phyloP scores from a whole-genome alignment of 1,140 invertebrate genomes.

The Diorhabda carinulata region DNA sequence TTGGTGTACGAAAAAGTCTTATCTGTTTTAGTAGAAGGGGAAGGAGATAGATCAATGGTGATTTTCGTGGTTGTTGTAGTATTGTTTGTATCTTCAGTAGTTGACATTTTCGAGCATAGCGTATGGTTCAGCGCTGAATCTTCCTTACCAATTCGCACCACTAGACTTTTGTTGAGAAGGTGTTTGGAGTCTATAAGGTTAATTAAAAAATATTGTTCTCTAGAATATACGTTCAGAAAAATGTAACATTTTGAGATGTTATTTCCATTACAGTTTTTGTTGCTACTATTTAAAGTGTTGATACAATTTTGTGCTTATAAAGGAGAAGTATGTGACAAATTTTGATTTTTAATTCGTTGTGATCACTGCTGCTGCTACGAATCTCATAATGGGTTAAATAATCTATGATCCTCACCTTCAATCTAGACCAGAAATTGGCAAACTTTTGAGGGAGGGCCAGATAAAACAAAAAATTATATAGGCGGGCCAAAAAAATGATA shows the following conservation, averaged over 20 bases:
- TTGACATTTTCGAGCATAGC: constrained; percentile 42
- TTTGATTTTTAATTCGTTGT: too few relatives aligned
- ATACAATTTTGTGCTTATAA: too few relatives aligned
- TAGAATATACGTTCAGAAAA: too few relatives aligned
- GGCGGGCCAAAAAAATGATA: background rate
- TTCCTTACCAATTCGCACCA: constrained; percentile 44
- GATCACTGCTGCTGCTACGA: too few relatives aligned
- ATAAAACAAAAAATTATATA: background rate
- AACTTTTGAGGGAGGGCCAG: background rate
- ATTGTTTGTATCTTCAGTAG: constrained; percentile 36
- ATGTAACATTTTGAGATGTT: too few relatives aligned
- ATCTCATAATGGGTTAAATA: too few relatives aligned
- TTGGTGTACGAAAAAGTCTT: constrained; percentile 27
- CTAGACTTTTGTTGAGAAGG: constrained; percentile 46
- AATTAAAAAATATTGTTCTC: background rate
- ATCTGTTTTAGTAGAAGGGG: constrained; percentile 32
- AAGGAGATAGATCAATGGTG: constrained; percentile 48
- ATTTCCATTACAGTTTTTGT: too few relatives aligned
- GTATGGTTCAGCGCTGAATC: constrained; percentile 40
- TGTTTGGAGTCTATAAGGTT: constrained; percentile 40
- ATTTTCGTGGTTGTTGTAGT: constrained; percentile 48
- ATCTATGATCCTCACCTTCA: too few relatives aligned
- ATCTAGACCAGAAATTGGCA: background rate
- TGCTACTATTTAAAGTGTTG: too few relatives aligned
- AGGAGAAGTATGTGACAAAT: too few relatives aligned